These are phyloP conservation scores for Galeopterus variegatus DNA, from an alignment of 2,113 vertebrate species.

Conservation along the genomic window DNA sequence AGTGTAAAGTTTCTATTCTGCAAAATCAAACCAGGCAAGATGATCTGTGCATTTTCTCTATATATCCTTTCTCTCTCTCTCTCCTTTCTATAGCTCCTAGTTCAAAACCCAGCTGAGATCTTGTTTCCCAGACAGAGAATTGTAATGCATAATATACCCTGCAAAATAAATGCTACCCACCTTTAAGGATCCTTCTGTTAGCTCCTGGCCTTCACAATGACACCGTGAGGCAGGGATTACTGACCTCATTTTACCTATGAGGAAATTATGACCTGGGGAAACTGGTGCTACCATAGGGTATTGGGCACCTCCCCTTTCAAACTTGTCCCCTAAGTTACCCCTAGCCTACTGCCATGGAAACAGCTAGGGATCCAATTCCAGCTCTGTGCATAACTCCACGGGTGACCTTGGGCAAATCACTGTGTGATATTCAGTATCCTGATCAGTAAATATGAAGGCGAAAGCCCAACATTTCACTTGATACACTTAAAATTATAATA, in stretches of 20 bases:
- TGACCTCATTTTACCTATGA: not conserved
- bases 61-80: too few relatives aligned
- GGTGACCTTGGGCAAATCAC: not conserved
- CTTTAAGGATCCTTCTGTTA: not conserved
- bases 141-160: not conserved
- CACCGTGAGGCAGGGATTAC: not conserved
- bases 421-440: not conserved
- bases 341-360: not conserved
- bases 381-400: not conserved
- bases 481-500: not conserved
- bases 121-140: not conserved
- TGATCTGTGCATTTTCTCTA: not conserved
- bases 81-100: not conserved
- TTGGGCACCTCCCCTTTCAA: not conserved
- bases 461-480: not conserved
- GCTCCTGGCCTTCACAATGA: not conserved
- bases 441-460: not conserved
- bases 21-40: conserved; percentile 37
- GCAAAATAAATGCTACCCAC: not conserved
- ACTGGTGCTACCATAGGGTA: not conserved
- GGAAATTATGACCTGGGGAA: not conserved
- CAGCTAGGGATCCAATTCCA: not conserved
- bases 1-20: not conserved
- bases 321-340: not conserved
- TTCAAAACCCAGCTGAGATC: not conserved